Evolutionary conservation across 2,797 vertebrate species (phyloP), one percentile per base, ranked within the genome.

Genomic region (Chelidonichthys spinosus): DNA sequence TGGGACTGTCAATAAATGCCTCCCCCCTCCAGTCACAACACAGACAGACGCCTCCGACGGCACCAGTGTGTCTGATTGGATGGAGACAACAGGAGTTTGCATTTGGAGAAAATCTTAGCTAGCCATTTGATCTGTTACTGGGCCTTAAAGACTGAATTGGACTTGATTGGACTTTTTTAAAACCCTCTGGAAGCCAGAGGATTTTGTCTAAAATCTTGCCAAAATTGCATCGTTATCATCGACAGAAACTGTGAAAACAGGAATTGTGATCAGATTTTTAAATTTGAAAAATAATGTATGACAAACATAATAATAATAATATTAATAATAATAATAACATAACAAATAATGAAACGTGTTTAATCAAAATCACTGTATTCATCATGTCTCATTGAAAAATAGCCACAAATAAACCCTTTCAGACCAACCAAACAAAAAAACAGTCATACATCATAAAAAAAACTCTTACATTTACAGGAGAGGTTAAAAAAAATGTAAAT

Each of bases 1-100:
- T 73, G 72, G 18, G 59, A 61, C 52, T 5, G 68, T 70, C 65
- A 77, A 11, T 72, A 81, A 82, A 79, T 62, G 59, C 56, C 61
- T 6, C 74, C 18, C 2, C 36, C 61, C 17, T 44, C 2, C 59
- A 77, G 74, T 69, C 63, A 80, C 74, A 82, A 74, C 78, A 66
- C 77, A 65, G 49, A 81, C 63, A 61, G 55, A 32, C 43, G 72
- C 68, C 80, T 72, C 72, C 50, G 17, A 36, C 60, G 66, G 39
- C 33, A 6, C 49, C 47, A 7, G 17, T 53, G 0, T 0, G 4
- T 50, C 56, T 64, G 37, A 77, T 69, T 69, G 60, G 39, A 15
- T 2, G 32, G 54, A 33, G 71, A 60, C 40, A 3, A 66, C 68
- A 13, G 15, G 33, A 35, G 39, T 60, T 73, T 54, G 6, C 52